Conservation (phyloP, 2,797 vertebrate species). For the Heterohyrax brucei region DNA sequence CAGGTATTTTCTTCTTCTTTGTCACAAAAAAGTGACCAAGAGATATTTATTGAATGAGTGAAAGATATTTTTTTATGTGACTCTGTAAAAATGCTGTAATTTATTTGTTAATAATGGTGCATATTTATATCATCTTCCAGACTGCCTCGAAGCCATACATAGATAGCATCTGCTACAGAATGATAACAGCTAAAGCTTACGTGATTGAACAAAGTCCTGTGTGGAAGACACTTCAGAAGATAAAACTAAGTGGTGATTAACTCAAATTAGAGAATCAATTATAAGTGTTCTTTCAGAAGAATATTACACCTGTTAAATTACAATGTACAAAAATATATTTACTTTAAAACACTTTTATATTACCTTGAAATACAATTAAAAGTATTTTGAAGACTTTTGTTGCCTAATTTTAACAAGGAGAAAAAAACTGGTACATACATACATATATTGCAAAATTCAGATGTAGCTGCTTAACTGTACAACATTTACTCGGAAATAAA, state of each 20-base stretch:
- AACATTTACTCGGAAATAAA: conserved; percentile 45
- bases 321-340: conserved; percentile 52
- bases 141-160: conserved; percentile 93
- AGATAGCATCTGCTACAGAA: conserved; percentile 91
- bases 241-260: conserved; percentile 84
- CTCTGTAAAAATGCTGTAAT: conserved; percentile 3
- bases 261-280: conserved; percentile 69
- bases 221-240: conserved; percentile 94
- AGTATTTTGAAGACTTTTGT: conserved; percentile 49
- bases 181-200: conserved; percentile 92
- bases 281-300: conserved; percentile 69
- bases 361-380: conserved; percentile 68
- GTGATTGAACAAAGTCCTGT: conserved; percentile 93
- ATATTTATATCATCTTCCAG: conserved; percentile 89
- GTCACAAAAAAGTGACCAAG: neutral
- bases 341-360: neutral
- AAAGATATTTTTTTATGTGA: conserved; percentile 37
- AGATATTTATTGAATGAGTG: conserved; percentile 19
- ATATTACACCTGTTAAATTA: conserved; percentile 20
- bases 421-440: conserved; percentile 43
- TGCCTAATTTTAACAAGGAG: conserved; percentile 48
- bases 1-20: conserved; percentile 33
- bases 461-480: conserved; percentile 66
- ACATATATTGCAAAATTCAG: conserved; percentile 46
- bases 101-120: conserved; percentile 65